Conservation (phyloP, 53 echinoderm and acorn worm species). For the Crossaster papposus region DNA sequence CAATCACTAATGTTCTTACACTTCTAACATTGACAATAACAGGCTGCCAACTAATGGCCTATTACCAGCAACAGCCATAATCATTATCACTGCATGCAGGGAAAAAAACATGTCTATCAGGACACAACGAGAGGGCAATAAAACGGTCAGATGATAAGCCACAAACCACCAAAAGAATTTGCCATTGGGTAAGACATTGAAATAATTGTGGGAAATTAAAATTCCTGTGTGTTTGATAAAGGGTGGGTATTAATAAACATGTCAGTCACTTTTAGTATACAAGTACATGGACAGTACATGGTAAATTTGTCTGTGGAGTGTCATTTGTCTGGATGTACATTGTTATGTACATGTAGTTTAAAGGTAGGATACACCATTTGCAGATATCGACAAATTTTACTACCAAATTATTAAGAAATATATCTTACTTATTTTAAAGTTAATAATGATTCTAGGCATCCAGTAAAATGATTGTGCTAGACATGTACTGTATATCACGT, state of each 20-base stretch:
- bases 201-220: background rate
- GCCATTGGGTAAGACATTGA: background rate
- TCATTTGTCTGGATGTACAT: too few species aligned
- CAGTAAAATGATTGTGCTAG: too few species aligned
- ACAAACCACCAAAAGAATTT: background rate
- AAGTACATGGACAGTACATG: too few species aligned
- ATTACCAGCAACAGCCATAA: background rate
- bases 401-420: too few species aligned
- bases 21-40: background rate
- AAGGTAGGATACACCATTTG: too few species aligned
- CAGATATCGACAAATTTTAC: too few species aligned
- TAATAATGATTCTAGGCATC: too few species aligned
- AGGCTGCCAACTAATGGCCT: background rate
- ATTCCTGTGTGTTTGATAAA: background rate
- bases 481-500: too few species aligned
- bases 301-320: too few species aligned
- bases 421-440: too few species aligned
- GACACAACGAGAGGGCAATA: background rate
- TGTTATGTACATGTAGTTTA: too few species aligned
- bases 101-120: slow-evolving; percentile 1
- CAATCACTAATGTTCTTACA: background rate
- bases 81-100: background rate
- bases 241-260: background rate
- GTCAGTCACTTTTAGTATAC: background rate
- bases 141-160: background rate